phyloP scores from a whole-genome alignment of 2,888 invertebrate genomes.

The Trichacis sp. region DNA sequence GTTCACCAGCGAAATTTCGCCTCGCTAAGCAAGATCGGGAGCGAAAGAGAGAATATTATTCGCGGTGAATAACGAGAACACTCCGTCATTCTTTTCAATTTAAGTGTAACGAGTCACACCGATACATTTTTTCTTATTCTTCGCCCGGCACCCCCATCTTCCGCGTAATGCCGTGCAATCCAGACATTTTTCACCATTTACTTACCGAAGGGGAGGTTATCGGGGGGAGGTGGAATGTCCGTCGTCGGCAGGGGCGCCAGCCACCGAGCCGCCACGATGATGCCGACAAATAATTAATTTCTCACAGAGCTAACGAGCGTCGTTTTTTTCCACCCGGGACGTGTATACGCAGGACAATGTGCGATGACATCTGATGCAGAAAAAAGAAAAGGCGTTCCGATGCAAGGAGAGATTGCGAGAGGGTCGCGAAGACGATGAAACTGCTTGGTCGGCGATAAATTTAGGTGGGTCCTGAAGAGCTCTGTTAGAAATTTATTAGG shows the following conservation, averaged over 20 bases:
- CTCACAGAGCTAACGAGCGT: slow-evolving; percentile 68
- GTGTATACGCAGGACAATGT: slow-evolving; percentile 51
- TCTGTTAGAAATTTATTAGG: no score
- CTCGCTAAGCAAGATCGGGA: slow-evolving; percentile 39
- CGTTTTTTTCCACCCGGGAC: slow-evolving; percentile 48
- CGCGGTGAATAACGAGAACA: slow-evolving; percentile 67
- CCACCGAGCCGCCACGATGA: slow-evolving; percentile 51
- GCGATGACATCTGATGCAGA: slow-evolving; percentile 55
- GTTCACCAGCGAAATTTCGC: slow-evolving; percentile 41
- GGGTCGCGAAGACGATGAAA: slow-evolving; percentile 33
- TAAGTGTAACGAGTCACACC: slow-evolving; percentile 69
- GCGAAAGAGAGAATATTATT: slow-evolving; percentile 59
- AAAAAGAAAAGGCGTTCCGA: slow-evolving; percentile 46
- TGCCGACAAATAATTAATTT: slow-evolving; percentile 69
- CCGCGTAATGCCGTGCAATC: slow-evolving; percentile 66
- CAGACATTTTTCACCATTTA: slow-evolving; percentile 69
- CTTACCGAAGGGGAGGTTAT: slow-evolving; percentile 47
- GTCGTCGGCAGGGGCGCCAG: slow-evolving; percentile 33
- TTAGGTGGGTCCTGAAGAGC: slow-evolving; percentile 22
- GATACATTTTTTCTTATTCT: slow-evolving; percentile 69
- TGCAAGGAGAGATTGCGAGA: slow-evolving; percentile 41
- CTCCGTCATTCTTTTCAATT: slow-evolving; percentile 69
- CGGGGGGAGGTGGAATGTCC: slow-evolving; percentile 33
- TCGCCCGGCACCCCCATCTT: slow-evolving; percentile 50
- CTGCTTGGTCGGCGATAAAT: slow-evolving; percentile 31